These are phyloP conservation scores for Champsocephalus gunnari DNA, from an alignment of 2,797 vertebrate species.

Conservation along the genomic window DNA sequence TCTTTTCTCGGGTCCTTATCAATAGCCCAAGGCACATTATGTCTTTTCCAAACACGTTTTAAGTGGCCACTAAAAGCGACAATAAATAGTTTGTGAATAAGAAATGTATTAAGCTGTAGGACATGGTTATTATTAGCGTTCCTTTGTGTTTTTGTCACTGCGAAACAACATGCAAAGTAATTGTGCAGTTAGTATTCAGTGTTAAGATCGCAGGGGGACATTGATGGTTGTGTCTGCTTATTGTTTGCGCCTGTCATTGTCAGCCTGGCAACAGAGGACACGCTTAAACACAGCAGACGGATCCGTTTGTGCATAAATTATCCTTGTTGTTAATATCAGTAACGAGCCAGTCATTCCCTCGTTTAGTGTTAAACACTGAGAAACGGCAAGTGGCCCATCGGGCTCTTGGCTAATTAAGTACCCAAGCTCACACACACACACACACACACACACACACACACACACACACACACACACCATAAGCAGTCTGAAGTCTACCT, in stretches of 20 bases:
- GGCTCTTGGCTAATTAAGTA: constrained; percentile 81
- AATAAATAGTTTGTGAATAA: constrained; percentile 10
- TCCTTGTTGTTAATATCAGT: constrained; percentile 71
- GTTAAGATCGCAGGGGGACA: constrained; percentile 54
- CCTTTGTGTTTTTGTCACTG: constrained; percentile 32
- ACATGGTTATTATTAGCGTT: constrained; percentile 21
- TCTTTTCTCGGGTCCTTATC: constrained; percentile 27
- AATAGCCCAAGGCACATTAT: constrained; percentile 28
- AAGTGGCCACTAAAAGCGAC: constrained; percentile 23
- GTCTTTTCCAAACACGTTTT: constrained; percentile 28
- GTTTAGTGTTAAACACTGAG: constrained; percentile 77
- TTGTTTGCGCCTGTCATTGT: constrained; percentile 70
- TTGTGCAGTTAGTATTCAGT: constrained; percentile 33
- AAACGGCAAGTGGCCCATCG: constrained; percentile 68
- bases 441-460: constrained; percentile 38
- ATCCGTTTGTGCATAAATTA: constrained; percentile 76
- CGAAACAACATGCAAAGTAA: constrained; percentile 33
- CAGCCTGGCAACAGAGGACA: constrained; percentile 59
- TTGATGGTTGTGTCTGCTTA: constrained; percentile 49
- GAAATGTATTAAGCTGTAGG: constrained; percentile 20
- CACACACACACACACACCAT: constrained; percentile 42
- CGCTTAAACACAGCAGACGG: constrained; percentile 60
- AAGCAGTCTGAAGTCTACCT: constrained; percentile 75
- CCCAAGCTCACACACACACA: constrained; percentile 57
- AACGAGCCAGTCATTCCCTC: constrained; percentile 74